Conservation (phyloP, 2,888 invertebrate genomes). For the Lobophora halterata region DNA sequence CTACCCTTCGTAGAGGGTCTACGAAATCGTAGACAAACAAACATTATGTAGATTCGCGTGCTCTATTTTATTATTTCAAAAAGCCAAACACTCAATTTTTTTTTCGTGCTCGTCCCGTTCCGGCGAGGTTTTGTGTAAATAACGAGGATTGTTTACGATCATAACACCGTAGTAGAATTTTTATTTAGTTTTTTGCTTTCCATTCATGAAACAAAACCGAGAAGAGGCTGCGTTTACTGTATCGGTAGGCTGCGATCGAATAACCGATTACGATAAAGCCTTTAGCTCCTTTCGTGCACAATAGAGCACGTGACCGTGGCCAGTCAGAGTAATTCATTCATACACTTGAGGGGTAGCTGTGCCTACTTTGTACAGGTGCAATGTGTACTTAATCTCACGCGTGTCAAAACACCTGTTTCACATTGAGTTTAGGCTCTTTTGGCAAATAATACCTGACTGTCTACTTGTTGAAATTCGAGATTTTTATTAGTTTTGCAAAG, state of each 20-base stretch:
- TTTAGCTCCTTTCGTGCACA: constrained; percentile 67
- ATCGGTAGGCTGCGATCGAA: constrained; percentile 60
- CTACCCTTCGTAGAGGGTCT: too few species aligned
- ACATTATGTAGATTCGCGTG: too few species aligned
- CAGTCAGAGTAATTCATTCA: constrained; percentile 64
- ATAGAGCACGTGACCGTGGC: constrained; percentile 65
- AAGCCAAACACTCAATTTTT: constrained; percentile 9
- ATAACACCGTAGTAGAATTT: constrained; percentile 52
- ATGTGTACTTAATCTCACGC: constrained; percentile 21
- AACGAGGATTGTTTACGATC: constrained; percentile 54
- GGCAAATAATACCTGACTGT: constrained; percentile 6
- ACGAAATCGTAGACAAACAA: too few species aligned
- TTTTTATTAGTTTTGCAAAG: background rate
- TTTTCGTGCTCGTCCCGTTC: constrained; percentile 9
- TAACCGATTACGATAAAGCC: constrained; percentile 71
- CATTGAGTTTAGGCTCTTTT: background rate
- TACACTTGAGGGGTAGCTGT: constrained; percentile 45
- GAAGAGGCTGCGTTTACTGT: constrained; percentile 45
- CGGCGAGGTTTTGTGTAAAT: constrained; percentile 36
- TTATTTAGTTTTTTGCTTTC: constrained; percentile 55
- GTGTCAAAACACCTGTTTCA: constrained; percentile 19
- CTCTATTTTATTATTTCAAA: constrained; percentile 1
- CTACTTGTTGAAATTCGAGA: constrained; percentile 10
- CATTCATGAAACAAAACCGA: constrained; percentile 66
- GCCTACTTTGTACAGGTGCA: constrained; percentile 17